A percentile compares a stretch with the other conserved stretches of the same genome.
Conservation (phyloP, 2,888 invertebrate genomes). For the Platycheirus rosarum region DNA sequence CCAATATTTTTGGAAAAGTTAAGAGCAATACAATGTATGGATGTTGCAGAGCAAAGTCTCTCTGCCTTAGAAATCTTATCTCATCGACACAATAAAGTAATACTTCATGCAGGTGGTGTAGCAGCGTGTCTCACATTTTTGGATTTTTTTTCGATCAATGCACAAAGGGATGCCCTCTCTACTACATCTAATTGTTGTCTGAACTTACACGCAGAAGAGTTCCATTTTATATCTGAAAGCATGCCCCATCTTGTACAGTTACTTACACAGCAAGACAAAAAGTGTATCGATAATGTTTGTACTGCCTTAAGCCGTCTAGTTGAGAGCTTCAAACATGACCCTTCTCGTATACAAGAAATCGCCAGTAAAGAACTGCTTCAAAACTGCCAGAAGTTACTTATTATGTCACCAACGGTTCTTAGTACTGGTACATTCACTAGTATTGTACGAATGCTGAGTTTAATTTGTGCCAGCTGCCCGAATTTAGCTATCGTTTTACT, state of each 20-base stretch:
- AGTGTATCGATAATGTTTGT: conserved; percentile 98
- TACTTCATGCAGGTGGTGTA: conserved; percentile 96
- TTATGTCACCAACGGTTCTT: conserved; percentile 97
- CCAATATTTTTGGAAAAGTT: conserved; percentile 98
- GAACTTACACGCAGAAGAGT: conserved; percentile 96
- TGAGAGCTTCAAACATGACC: conserved; percentile 97
- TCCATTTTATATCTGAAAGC: conserved; percentile 95
- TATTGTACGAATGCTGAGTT: conserved; percentile 96
- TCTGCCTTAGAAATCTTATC: conserved; percentile 99
- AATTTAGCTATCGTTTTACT: conserved; percentile 95
- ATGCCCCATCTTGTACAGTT: conserved; percentile 91
- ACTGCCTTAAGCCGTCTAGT: conserved; percentile 97
- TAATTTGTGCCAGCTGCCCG: conserved; percentile 97
- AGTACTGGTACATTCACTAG: conserved; percentile 98
- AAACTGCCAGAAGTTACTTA: conserved; percentile 95
- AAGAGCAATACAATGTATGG: conserved; percentile 99
- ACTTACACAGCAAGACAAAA: conserved; percentile 95
- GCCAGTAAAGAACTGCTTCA: conserved; percentile 93
- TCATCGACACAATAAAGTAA: conserved; percentile 97
- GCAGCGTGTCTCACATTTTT: conserved; percentile 97
- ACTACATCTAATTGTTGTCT: conserved; percentile 99
- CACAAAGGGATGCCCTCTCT: conserved; percentile 97
- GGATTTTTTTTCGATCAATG: conserved; percentile 99
- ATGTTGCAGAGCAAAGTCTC: conserved; percentile 99
- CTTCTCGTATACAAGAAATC: conserved; percentile 95